Conservation (phyloP, 2,113 vertebrate species). For the Lucifuga dentata region DNA sequence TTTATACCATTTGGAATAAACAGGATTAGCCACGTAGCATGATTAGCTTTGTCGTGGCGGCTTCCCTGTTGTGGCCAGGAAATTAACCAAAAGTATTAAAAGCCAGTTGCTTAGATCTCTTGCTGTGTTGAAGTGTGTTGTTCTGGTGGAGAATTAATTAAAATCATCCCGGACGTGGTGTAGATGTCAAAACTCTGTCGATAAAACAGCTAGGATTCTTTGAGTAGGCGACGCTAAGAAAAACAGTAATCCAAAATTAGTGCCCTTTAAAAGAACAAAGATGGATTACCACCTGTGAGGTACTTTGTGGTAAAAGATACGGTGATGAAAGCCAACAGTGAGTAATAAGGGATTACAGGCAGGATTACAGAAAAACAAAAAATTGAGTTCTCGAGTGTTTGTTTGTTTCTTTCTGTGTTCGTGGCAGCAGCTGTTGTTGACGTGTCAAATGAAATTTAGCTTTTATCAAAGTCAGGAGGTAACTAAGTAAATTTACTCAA, state of each 20-base stretch:
- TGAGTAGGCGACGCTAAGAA: constrained; percentile 30
- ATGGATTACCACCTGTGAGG: constrained; percentile 62
- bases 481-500: too few species aligned
- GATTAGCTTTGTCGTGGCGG: constrained; percentile 10
- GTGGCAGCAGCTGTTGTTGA: constrained; percentile 26
- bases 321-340: constrained; percentile 4
- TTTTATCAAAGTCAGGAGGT: too few species aligned
- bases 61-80: constrained; percentile 45
- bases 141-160: constrained; percentile 70
- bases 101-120: constrained; percentile 43
- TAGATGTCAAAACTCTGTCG: constrained; percentile 9
- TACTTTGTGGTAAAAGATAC: constrained; percentile 16
- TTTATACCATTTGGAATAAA: constrained; percentile 69
- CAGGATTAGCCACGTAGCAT: constrained; percentile 47
- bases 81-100: constrained; percentile 50
- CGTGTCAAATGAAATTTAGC: constrained; percentile 19
- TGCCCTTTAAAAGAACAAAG: constrained; percentile 75
- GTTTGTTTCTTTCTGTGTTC: too few species aligned
- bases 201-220: constrained; percentile 64
- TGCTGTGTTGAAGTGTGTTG: constrained; percentile 66
- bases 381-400: constrained; percentile 48
- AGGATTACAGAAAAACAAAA: constrained; percentile 47
- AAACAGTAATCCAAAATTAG: constrained; percentile 61
- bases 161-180: constrained; percentile 42
- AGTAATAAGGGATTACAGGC: constrained; percentile 43